phyloP scores from a whole-genome alignment of 2,888 invertebrate genomes.

The Brachyopa scutellaris region DNA sequence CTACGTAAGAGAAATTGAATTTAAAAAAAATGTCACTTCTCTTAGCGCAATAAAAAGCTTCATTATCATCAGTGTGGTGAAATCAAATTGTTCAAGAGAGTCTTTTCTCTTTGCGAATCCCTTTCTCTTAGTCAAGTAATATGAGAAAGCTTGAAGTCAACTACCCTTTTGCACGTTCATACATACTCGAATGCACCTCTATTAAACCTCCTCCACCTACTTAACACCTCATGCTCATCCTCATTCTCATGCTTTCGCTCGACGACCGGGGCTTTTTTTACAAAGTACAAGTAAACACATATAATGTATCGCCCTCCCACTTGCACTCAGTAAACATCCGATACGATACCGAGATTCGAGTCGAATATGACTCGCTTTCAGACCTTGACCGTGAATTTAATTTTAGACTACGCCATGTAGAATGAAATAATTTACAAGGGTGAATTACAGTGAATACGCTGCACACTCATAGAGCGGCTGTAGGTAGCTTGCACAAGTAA shows the following conservation, averaged over 20 bases:
- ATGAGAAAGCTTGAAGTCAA: neutral
- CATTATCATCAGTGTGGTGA: neutral
- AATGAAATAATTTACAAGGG: conserved; percentile 68
- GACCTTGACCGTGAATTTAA: conserved; percentile 81
- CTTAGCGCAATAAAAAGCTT: neutral
- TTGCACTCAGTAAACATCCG: conserved; percentile 25
- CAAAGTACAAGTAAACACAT: no score
- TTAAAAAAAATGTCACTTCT: no score
- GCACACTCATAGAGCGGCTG: neutral
- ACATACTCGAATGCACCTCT: no score
- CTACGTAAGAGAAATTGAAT: no score
- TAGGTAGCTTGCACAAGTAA: neutral
- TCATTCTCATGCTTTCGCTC: no score
- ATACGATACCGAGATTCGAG: conserved; percentile 26
- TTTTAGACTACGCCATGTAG: conserved; percentile 76
- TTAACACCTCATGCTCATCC: no score
- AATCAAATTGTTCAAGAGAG: neutral
- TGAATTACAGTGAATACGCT: conserved; percentile 52
- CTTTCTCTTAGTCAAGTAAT: neutral
- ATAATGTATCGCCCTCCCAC: neutral
- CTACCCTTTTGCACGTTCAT: no score
- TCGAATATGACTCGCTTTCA: conserved; percentile 73
- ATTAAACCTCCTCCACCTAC: no score
- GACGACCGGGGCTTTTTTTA: no score
- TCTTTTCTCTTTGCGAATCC: neutral